Percentiles rank a stretch among this genome's conserved stretches.
These are phyloP conservation scores for Peromyscus maniculatus DNA, from an alignment of 2,113 vertebrate species.

Conservation along the genomic window DNA sequence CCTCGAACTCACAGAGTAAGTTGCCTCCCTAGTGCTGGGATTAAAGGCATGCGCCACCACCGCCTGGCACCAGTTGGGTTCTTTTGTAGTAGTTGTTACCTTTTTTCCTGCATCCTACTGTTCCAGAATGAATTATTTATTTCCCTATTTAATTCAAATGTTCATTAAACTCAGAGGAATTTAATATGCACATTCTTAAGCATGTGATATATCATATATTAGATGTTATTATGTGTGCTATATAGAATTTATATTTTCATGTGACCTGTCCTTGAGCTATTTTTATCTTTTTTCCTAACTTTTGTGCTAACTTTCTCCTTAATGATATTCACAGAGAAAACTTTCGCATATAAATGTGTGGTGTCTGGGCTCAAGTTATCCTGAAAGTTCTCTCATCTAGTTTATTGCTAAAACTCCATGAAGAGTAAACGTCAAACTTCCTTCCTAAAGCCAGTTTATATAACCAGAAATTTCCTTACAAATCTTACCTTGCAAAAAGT, in stretches of 20 bases:
- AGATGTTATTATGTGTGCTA: slow-evolving; percentile 28
- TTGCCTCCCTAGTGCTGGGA: too few relatives aligned
- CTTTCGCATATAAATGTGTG: background rate
- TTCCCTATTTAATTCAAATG: background rate
- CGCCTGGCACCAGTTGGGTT: too few relatives aligned
- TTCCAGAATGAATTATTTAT: background rate
- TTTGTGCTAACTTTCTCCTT: slow-evolving; percentile 15
- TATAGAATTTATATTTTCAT: slow-evolving; percentile 19
- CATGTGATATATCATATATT: background rate
- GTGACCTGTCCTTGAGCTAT: background rate
- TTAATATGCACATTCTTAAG: background rate
- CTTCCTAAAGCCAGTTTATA: background rate
- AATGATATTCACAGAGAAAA: background rate
- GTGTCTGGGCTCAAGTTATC: slow-evolving; percentile 4
- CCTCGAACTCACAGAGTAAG: too few relatives aligned
- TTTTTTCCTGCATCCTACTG: background rate
- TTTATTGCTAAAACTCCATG: background rate
- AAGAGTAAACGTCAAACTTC: background rate
- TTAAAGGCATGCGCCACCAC: too few relatives aligned
- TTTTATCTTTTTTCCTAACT: background rate
- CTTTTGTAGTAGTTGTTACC: too few relatives aligned
- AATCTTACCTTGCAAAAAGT: background rate
- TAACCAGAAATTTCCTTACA: background rate
- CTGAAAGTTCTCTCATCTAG: background rate
- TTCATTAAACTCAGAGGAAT: slow-evolving; percentile 5